phyloP scores from a whole-genome alignment of 2,113 vertebrate genomes.

The Pomatostomus ruficeps region DNA sequence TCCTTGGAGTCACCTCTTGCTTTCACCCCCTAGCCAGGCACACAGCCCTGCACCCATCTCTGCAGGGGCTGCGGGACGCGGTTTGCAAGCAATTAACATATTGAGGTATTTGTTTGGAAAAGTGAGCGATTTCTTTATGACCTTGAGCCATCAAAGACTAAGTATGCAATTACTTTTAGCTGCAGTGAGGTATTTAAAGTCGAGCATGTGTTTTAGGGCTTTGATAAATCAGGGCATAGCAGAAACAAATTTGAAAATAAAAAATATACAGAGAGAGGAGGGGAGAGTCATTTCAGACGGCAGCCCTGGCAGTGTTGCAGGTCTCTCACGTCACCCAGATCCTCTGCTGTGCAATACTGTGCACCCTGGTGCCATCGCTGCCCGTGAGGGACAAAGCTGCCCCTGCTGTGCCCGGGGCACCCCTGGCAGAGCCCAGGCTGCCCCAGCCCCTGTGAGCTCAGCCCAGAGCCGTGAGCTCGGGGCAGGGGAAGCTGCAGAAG shows the following conservation, averaged over 20 bases:
- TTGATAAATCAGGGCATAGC: conserved; percentile 31
- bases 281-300: not conserved
- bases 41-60: not conserved
- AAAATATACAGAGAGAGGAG: conserved; percentile 8
- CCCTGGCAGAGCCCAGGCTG: not conserved
- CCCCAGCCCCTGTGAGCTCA: not conserved
- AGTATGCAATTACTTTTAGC: conserved; percentile 34
- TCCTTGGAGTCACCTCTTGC: not conserved
- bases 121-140: conserved; percentile 39
- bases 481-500: accelerated
- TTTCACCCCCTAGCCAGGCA: not conserved
- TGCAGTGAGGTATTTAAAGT: conserved; percentile 27
- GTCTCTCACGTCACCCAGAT: not conserved
- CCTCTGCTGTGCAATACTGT: not conserved
- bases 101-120: conserved; percentile 50
- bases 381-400: not conserved
- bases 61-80: not conserved
- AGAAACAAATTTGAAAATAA: conserved; percentile 35
- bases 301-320: not conserved
- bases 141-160: conserved; percentile 51
- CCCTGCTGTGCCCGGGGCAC: accelerated
- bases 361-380: not conserved
- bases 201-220: conserved; percentile 37
- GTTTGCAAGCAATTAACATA: conserved; percentile 41
- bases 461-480: not conserved